Evolutionary conservation across 2,888 invertebrate species (phyloP).

Genomic region (Agonopterix heracliana): DNA sequence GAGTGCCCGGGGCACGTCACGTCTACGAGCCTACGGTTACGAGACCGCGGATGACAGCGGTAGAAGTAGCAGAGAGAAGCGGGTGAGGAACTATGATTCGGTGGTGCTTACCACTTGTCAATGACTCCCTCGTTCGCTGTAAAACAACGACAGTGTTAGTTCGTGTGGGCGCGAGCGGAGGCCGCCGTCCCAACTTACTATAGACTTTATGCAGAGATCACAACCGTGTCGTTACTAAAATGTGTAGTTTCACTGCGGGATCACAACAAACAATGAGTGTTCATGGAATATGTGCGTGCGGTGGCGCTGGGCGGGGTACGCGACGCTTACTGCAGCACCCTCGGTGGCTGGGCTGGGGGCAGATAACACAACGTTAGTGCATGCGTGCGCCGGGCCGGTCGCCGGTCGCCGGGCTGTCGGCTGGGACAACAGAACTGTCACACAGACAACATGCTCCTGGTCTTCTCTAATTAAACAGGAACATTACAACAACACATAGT

Average conservation of each 20-base stretch:
- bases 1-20: slow-evolving; percentile 14
- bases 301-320: slow-evolving; percentile 56
- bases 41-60: slow-evolving; percentile 53
- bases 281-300: slow-evolving; percentile 73
- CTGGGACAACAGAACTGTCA: neutral
- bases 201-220: slow-evolving; percentile 64
- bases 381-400: slow-evolving; percentile 14
- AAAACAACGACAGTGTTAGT: slow-evolving; percentile 74
- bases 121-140: slow-evolving; percentile 83
- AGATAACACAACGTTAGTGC: slow-evolving; percentile 68
- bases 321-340: slow-evolving; percentile 63
- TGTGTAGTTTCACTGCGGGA: slow-evolving; percentile 75
- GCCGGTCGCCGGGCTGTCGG: slow-evolving; percentile 14
- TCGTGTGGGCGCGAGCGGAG: slow-evolving; percentile 47
- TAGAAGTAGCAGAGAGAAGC: slow-evolving; percentile 67
- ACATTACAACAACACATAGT: no score
- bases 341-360: slow-evolving; percentile 70
- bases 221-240: slow-evolving; percentile 68
- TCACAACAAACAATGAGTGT: slow-evolving; percentile 76
- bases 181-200: slow-evolving; percentile 61
- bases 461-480: no score
- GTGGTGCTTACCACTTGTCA: slow-evolving; percentile 81
- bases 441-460: no score
- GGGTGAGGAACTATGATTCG: slow-evolving; percentile 67
- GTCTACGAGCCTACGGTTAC: slow-evolving; percentile 49